Evolutionary conservation across 2,797 vertebrate species (phyloP).

Genomic region (Sarcophilus harrisii): DNA sequence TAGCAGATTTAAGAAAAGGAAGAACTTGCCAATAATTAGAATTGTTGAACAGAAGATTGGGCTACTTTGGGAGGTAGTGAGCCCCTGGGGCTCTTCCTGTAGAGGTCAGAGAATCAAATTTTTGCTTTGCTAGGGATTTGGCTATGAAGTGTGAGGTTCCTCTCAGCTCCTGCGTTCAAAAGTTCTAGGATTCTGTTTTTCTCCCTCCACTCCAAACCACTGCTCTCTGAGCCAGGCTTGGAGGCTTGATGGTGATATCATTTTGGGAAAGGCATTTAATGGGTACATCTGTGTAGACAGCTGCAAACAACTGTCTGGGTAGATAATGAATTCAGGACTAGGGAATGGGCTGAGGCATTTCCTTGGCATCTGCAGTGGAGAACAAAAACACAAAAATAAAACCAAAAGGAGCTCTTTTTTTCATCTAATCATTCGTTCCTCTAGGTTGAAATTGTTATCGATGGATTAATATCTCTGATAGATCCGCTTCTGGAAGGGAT

Average conservation of each 20-base stretch:
- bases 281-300: constrained; percentile 10
- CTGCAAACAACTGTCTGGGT: constrained; percentile 7
- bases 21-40: background rate
- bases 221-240: background rate
- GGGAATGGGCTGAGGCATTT: background rate
- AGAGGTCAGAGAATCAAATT: no score
- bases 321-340: background rate
- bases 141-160: background rate
- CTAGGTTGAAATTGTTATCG: background rate
- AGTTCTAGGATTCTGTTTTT: background rate
- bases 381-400: background rate
- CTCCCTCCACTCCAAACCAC: background rate
- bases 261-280: background rate
- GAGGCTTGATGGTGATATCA: background rate
- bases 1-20: background rate
- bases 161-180: background rate
- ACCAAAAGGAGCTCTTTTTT: background rate
- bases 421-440: background rate
- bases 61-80: background rate
- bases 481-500: background rate
- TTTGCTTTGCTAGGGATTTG: background rate
- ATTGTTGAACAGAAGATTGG: background rate
- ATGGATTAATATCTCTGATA: background rate
- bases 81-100: background rate
- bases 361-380: background rate